Evolutionary conservation across 35 echinoderm and acorn worm species (phyloP).

Genomic region (Lytechinus pictus): DNA sequence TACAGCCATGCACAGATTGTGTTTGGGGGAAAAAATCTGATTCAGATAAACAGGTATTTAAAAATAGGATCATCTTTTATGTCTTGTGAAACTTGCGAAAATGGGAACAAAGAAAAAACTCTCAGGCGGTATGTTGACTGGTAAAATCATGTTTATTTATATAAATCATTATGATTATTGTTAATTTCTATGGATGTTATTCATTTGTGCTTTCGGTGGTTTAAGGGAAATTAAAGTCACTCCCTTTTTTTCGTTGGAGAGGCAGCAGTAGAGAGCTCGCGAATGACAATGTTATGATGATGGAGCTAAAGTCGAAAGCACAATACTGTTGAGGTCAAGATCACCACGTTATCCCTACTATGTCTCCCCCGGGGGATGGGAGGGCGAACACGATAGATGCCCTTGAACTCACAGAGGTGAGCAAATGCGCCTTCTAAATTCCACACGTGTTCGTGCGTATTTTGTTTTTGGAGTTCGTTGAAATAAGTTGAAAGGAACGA

Average conservation of each 20-base stretch:
- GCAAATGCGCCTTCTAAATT: neutral
- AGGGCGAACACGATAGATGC: neutral
- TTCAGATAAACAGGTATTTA: too few species aligned
- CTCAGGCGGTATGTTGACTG: neutral
- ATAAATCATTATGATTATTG: neutral
- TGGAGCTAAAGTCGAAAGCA: neutral
- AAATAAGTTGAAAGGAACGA: neutral
- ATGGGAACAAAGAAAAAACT: neutral
- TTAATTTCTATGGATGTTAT: neutral
- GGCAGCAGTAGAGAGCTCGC: neutral
- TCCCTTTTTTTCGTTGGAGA: neutral
- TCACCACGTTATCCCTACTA: slow-evolving; percentile 7
- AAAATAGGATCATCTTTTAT: too few species aligned
- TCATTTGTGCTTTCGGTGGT: neutral
- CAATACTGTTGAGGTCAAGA: slow-evolving; percentile 9
- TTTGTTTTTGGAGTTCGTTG: neutral
- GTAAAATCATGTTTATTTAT: neutral
- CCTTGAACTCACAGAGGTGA: slow-evolving; percentile 37
- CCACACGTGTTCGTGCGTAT: slow-evolving; percentile 1
- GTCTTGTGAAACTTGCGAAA: neutral
- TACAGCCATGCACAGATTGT: too few species aligned
- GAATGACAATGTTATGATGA: neutral
- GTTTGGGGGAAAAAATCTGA: too few species aligned
- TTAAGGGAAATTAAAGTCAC: neutral
- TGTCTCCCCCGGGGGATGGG: neutral